Base-by-base conservation (phyloP, 37 sponge, comb jelly and placozoan genomes). In the Axinella damicornis region DNA sequence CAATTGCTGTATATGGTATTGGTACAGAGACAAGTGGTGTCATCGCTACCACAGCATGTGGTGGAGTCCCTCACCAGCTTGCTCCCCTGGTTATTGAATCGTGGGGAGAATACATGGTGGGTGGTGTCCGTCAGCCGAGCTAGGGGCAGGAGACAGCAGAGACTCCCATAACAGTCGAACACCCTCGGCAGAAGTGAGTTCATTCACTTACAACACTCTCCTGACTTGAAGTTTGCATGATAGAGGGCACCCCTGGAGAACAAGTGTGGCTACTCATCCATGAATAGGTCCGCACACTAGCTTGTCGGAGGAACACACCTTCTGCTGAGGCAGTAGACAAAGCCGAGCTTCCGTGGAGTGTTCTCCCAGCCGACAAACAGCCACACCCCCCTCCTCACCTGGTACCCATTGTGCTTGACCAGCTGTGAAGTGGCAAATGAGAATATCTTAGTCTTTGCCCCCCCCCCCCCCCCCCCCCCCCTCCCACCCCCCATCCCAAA, bases 341-440 rank as follows among this genome's bases (percentile, higher is more conserved):
- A 84, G 37, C 97, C 97, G 9, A 94, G 82, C 57, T 85, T 87
- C 27, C 82, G 75, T 37, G 97, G 96, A 2, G 60, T 56, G 65
- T 92, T 92, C 71, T 88, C 85, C 83, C 90, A 95, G 30, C 97
- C 97, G 0, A 92, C 81, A 79, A 86, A 97, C 38, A 92, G 91
- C 9, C 39, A 97, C 71, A 0, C 87, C 93, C 18, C 58, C 57
- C 19, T 63, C 78, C 5, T 77, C 80, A 5, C 63, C 69, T 0
- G 90, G 87, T 9, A 89, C 69, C 89, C 89, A 89, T 61, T 71
- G 60, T 9, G 89, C 89, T 64, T 68, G 70, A 36, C 89, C 84
- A 68, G 81, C 81, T 80, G 34, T 46, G 46, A 4, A 46, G n/a
- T n/a, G n/a, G n/a, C n/a, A n/a, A 37, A 17, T 15, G 73, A 15